Evolutionary conservation across 1,140 invertebrate species (phyloP).

Genomic region (Nasonia giraulti): DNA sequence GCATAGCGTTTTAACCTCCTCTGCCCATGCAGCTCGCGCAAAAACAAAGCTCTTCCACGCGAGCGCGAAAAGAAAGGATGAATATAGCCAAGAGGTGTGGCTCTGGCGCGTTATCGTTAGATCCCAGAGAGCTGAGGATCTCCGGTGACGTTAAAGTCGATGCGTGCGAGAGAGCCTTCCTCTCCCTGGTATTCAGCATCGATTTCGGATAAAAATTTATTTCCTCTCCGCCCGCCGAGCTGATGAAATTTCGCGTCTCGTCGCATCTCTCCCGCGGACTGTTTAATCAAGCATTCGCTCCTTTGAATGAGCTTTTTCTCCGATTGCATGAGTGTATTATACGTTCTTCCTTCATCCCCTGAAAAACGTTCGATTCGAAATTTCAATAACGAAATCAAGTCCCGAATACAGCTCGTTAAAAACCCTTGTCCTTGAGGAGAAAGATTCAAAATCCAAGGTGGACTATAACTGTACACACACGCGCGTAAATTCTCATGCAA

Average conservation of each 20-base stretch:
- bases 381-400: background rate
- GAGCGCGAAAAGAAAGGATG: background rate
- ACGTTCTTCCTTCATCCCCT: too few relatives aligned
- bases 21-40: too few relatives aligned
- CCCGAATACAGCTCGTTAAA: background rate
- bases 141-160: background rate
- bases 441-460: background rate
- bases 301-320: background rate
- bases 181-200: background rate
- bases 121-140: background rate
- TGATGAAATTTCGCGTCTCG: background rate
- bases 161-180: too few relatives aligned
- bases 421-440: background rate
- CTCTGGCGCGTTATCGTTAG: background rate
- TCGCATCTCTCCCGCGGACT: background rate
- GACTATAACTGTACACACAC: background rate
- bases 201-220: slow-evolving; percentile 1
- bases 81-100: background rate
- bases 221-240: background rate
- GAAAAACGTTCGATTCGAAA: too few relatives aligned
- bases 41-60: background rate
- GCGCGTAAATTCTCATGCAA: background rate
- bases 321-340: background rate
- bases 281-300: background rate
- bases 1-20: background rate